Evolutionary conservation across 92 coral and sea anemone genomes (phyloP), one percentile per base, ranked within the genome.

Genomic region (Bergia sp.): DNA sequence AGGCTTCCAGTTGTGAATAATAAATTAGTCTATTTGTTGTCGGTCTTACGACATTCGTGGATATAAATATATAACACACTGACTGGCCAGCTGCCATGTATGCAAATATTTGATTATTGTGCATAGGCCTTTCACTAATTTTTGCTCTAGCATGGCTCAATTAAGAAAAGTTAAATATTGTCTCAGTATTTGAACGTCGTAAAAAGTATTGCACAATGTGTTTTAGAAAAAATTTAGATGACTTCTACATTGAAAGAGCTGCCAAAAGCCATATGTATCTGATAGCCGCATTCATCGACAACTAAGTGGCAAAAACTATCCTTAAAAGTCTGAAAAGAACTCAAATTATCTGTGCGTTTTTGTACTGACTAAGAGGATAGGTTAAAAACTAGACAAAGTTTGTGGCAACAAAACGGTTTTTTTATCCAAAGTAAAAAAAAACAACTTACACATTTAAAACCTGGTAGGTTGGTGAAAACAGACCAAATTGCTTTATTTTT

Each of bases 1-100:
- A 37, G 38, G 43, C 37, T 43, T 84, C 5, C 53, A 23, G 66
- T 84, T 69, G 72, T 84, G 45, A 84, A 84, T 84, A 84, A 84
- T 84, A 84, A 37, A 84, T 61, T 82, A 66, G 37, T 11, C 77
- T 18, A 9, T 15, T 23, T 77, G 61, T 47, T 39, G 82, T 74
- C 82, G 7, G 15, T 1, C 18, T 43, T 16, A 81, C 45, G 72
- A 58, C 72, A 82, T 64, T 29, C 55, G 86, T 21, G 58, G 57
- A 21, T 37, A 20, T 39, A n/a, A 66, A 43, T n/a, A 65, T 5
- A 65, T 29, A 65, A 82, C 42, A 7, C 8, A 39, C 36, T 50
- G 29, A 12, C n/a, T 39, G 9, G 79, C n/a, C 79, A 76, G 79
- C 47, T 76, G 79, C 41, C 23, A 76, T 40, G 79, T 10, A 76